Conservation (phyloP, 1,140 invertebrate genomes). For the Drosophila pectinifera region DNA sequence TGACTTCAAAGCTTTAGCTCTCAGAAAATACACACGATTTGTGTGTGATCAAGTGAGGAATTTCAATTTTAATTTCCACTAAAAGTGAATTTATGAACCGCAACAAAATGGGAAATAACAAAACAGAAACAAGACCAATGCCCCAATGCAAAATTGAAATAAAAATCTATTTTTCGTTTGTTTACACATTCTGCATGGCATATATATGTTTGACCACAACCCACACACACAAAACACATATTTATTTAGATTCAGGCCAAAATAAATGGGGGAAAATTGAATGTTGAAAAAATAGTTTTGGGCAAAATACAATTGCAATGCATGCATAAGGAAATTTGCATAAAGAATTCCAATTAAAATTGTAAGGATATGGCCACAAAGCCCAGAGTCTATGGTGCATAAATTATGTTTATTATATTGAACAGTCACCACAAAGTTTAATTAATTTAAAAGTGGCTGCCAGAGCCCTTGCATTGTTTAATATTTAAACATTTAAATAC, state of each 20-base stretch:
- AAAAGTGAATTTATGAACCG: slow-evolving; percentile 41
- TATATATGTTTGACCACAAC: slow-evolving; percentile 25
- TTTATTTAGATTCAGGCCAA: slow-evolving; percentile 32
- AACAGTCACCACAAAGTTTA: background rate
- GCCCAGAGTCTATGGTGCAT: background rate
- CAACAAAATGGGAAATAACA: slow-evolving; percentile 3
- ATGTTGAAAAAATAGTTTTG: slow-evolving; percentile 3
- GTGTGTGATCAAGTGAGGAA: slow-evolving; percentile 10
- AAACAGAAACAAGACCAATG: slow-evolving; percentile 2
- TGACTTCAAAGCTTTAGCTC: no score
- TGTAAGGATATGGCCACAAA: slow-evolving; percentile 14
- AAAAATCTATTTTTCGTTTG: slow-evolving; percentile 30
- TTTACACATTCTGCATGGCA: slow-evolving; percentile 37
- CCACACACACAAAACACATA: background rate
- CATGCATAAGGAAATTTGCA: slow-evolving; percentile 29
- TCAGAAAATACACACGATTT: background rate
- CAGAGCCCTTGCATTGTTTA: no score
- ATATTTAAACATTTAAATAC: background rate
- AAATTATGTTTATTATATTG: slow-evolving; percentile 6
- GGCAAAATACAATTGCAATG: slow-evolving; percentile 23
- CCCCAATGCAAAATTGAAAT: slow-evolving; percentile 21
- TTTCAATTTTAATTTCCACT: slow-evolving; percentile 39
- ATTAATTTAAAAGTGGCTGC: background rate
- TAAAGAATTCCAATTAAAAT: slow-evolving; percentile 44
- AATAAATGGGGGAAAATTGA: slow-evolving; percentile 32